A percentile compares a stretch with the other conserved stretches of the same genome.
Evolutionary conservation across 2,888 invertebrate species (phyloP).

Genomic region (Toxonevra muliebris): DNA sequence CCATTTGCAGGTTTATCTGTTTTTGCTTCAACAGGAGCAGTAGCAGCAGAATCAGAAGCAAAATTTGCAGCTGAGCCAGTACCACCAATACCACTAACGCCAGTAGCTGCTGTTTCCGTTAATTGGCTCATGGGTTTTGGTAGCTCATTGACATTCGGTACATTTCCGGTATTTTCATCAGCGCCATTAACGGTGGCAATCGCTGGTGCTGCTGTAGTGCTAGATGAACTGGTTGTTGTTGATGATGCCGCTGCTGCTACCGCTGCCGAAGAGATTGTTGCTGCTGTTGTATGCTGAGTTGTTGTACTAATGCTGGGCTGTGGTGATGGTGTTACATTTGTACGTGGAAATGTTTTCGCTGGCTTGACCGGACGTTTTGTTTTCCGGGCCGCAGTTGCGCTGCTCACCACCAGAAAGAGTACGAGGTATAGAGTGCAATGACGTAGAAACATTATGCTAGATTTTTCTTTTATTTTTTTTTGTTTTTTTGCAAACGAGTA

Average conservation of each 20-base stretch:
- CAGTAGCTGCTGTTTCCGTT: constrained; percentile 27
- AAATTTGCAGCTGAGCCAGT: constrained; percentile 30
- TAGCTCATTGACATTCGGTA: constrained; percentile 53
- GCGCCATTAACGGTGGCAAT: constrained; percentile 36
- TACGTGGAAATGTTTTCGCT: constrained; percentile 63
- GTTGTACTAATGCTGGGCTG: constrained; percentile 38
- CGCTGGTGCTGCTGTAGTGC: constrained; percentile 26
- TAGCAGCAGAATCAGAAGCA: constrained; percentile 38
- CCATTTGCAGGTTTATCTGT: constrained; percentile 50
- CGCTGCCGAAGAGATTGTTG: constrained; percentile 25
- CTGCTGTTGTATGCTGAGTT: constrained; percentile 28
- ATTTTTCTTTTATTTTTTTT: constrained; percentile 17
- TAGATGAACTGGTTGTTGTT: constrained; percentile 24
- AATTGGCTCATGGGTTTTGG: constrained; percentile 54
- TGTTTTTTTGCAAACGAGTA: constrained; percentile 3
- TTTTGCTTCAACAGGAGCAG: constrained; percentile 51
- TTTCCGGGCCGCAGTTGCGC: constrained; percentile 60
- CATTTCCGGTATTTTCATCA: constrained; percentile 41
- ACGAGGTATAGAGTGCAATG: constrained; percentile 57
- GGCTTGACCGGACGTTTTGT: constrained; percentile 62
- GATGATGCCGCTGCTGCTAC: constrained; percentile 30
- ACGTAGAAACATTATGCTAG: constrained; percentile 57
- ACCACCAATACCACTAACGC: constrained; percentile 13
- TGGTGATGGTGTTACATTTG: constrained; percentile 59
- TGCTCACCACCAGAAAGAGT: constrained; percentile 59